Evolutionary conservation across 1,140 invertebrate genomes (phyloP).

Genomic region (Dinoponera quadriceps): DNA sequence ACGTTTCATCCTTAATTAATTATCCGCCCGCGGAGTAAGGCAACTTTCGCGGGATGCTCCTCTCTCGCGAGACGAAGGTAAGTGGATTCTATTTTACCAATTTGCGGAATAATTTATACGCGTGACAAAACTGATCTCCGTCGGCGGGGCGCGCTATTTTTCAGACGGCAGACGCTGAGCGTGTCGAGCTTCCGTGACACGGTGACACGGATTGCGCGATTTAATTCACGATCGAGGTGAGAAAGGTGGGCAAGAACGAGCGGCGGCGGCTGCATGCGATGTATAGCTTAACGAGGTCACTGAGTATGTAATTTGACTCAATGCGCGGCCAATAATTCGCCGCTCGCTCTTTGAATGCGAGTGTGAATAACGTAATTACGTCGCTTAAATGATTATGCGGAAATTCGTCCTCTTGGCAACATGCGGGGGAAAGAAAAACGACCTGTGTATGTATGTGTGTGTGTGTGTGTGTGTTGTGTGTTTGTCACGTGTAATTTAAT

Average conservation of each 20-base stretch:
- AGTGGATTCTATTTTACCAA: constrained; percentile 68
- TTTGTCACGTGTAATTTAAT: too few species aligned
- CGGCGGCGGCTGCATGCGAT: background rate
- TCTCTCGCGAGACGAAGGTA: constrained; percentile 58
- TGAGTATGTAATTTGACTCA: constrained; percentile 21
- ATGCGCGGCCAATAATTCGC: constrained; percentile 8
- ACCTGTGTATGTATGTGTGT: too few species aligned
- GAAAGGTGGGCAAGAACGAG: background rate
- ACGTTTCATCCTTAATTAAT: constrained; percentile 72
- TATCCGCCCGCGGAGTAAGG: constrained; percentile 56
- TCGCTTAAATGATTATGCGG: constrained; percentile 14
- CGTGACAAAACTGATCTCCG: constrained; percentile 48
- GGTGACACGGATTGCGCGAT: constrained; percentile 28
- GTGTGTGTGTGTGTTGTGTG: too few species aligned
- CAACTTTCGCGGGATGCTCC: constrained; percentile 59
- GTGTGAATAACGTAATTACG: constrained; percentile 3
- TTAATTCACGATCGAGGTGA: constrained; percentile 30
- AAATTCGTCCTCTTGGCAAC: background rate
- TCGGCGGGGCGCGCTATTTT: constrained; percentile 24
- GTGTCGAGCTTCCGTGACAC: background rate
- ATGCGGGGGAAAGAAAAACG: background rate
- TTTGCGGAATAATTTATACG: constrained; percentile 62
- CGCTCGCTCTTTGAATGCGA: constrained; percentile 1
- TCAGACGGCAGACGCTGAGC: constrained; percentile 18
- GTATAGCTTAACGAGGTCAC: constrained; percentile 15